A percentile compares a stretch with the other conserved stretches of the same genome.
phyloP scores from a whole-genome alignment of 2,113 vertebrate genomes.

The Talpa occidentalis region DNA sequence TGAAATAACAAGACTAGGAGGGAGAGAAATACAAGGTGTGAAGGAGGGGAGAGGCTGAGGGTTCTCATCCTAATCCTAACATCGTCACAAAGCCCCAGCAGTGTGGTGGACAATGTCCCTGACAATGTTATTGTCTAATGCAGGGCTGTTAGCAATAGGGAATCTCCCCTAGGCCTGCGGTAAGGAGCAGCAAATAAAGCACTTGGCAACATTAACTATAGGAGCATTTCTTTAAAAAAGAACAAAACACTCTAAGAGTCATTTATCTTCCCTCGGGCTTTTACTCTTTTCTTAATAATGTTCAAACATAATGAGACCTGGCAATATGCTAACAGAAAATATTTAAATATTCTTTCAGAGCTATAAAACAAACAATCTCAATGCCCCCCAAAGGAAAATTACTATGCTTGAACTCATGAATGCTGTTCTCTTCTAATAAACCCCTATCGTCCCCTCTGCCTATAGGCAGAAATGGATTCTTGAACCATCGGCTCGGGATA shows the following conservation, averaged over 20 bases:
- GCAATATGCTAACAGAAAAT: slow-evolving; percentile 44
- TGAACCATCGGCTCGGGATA: not conserved
- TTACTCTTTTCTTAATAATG: slow-evolving; percentile 34
- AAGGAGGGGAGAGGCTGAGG: not conserved
- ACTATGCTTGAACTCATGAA: not conserved
- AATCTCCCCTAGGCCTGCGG: not conserved
- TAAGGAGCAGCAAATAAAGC: slow-evolving; percentile 40
- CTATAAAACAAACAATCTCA: not conserved
- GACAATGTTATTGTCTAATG: not conserved
- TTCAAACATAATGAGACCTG: slow-evolving; percentile 4
- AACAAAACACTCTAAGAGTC: not conserved
- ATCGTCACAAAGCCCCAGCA: not conserved
- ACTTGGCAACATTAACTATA: not conserved
- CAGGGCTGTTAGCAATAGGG: not conserved
- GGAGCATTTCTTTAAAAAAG: not conserved
- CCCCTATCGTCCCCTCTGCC: not conserved
- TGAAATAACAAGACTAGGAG: not conserved
- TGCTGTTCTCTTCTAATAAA: not conserved
- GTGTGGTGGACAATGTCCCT: not conserved
- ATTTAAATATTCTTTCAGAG: slow-evolving; percentile 30
- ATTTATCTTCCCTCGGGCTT: not conserved
- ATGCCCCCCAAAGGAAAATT: slow-evolving; percentile 34
- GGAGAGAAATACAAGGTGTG: not conserved
- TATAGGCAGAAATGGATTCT: not conserved
- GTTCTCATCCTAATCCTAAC: not conserved